phyloP scores from a whole-genome alignment of 2,888 invertebrate species.

The Nematopogon swammerdamellus region DNA sequence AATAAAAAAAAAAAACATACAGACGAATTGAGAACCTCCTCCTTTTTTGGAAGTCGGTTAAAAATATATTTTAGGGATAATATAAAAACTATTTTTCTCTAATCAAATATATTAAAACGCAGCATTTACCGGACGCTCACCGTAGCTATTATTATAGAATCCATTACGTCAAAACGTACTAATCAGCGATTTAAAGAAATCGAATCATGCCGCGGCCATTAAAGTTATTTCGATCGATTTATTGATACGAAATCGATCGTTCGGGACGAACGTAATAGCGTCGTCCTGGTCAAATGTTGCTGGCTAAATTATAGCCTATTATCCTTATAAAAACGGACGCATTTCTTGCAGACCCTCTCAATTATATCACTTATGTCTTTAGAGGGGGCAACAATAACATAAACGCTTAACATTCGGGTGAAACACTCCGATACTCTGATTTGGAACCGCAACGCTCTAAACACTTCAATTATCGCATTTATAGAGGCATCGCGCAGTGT shows the following conservation, averaged over 20 bases:
- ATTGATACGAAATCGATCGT: constrained; percentile 48
- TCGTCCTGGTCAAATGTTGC: constrained; percentile 52
- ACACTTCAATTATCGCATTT: neutral
- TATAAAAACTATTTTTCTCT: constrained; percentile 26
- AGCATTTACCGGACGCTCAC: constrained; percentile 29
- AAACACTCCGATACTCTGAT: neutral
- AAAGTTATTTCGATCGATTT: constrained; percentile 53
- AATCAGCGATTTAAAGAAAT: constrained; percentile 56
- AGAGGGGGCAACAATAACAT: constrained; percentile 31
- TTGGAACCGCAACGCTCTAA: neutral
- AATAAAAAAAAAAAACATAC: constrained; percentile 27
- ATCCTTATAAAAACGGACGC: constrained; percentile 54
- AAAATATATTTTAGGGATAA: too few species aligned
- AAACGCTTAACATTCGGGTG: neutral
- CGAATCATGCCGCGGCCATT: constrained; percentile 51
- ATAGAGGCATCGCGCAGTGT: neutral
- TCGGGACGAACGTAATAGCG: constrained; percentile 7
- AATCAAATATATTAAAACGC: constrained; percentile 17
- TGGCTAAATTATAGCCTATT: constrained; percentile 50
- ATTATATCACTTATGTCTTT: constrained; percentile 58
- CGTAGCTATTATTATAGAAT: constrained; percentile 42
- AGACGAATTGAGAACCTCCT: too few species aligned
- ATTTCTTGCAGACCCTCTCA: constrained; percentile 26
- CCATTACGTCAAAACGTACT: constrained; percentile 24
- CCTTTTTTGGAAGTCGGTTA: too few species aligned